Evolutionary conservation across 1,140 invertebrate genomes (phyloP).

Genomic region (Stegodyphus mimosarum): DNA sequence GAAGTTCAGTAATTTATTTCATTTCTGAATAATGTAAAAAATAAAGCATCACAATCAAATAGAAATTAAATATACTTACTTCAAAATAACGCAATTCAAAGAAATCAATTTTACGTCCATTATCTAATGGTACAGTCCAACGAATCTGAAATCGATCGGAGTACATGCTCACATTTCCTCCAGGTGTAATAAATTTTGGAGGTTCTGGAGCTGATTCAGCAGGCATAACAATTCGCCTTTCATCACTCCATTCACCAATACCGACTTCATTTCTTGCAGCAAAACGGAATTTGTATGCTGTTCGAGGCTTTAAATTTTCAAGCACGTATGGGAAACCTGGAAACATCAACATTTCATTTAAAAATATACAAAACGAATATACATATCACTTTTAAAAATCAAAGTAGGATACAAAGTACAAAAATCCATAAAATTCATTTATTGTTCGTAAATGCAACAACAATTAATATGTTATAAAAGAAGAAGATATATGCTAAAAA

Average conservation of each 20-base stretch:
- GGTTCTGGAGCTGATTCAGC: conserved; percentile 63
- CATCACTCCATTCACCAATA: conserved; percentile 77
- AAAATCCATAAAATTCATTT: no score
- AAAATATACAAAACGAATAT: no score
- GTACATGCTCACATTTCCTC: conserved; percentile 72
- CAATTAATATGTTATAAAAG: no score
- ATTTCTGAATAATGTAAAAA: neutral
- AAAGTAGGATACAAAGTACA: no score
- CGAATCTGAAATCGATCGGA: conserved; percentile 81
- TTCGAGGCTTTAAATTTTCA: conserved; percentile 82
- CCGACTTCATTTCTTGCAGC: conserved; percentile 87
- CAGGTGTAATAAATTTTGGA: conserved; percentile 63
- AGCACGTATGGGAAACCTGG: conserved; percentile 71
- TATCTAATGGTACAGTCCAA: conserved; percentile 84
- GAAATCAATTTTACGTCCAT: conserved; percentile 86
- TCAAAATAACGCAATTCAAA: conserved; percentile 85
- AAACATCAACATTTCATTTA: neutral
- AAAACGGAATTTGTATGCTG: conserved; percentile 86
- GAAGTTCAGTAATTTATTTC: neutral
- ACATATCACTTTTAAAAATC: no score
- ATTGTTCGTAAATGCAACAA: no score
- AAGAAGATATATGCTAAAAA: no score
- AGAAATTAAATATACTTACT: conserved; percentile 69
- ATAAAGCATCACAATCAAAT: neutral
- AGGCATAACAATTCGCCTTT: conserved; percentile 67